Evolutionary conservation across 2,888 invertebrate genomes (phyloP), one percentile per base, ranked within the genome.

Genomic region (Drosophila rellima): DNA sequence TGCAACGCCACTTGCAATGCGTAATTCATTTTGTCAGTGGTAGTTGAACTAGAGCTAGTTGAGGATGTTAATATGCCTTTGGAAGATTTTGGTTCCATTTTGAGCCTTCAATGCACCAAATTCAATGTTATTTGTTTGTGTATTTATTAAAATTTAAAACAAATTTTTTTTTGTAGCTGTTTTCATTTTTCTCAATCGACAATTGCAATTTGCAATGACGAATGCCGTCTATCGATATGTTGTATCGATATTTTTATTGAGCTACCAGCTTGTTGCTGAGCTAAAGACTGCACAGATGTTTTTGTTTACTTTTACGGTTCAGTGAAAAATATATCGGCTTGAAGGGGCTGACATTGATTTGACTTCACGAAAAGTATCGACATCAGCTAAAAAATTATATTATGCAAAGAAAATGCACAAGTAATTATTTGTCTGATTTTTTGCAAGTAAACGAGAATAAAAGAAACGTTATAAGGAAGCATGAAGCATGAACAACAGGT

Each of bases 1-100:
- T 96, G 95, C 67, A 97, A 93, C 2, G 97, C 97, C 64, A 96
- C 94, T 92, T 96, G 95, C 65, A 96, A 57, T 47, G 83, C 83
- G 70, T 78, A 83, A 40, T 83, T 87, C 68, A 75, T 75, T 63
- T 88, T 83, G 18, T 70, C 82, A 8, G 60, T 77, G 23, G 71
- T 45, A 2, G 44, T 56, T 4, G 63, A 15, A 15, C 31, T 48
- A 1, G 44, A 11, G 17, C 33, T 74, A 10, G 48, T 17, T 29
- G 57, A 6, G 8, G 74, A 42, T 18, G 48, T 47, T 13, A 63
- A 11, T 17, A 55, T 20, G 6, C 15, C 31, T 23, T 62, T 74
- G 10, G 57, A 20, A 56, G 61, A 13, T 20, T 73, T 48, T 8
- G 54, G 23, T 40, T 82, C 86, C 82, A 82, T 83, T 23, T 13